Conservation (phyloP, 2,797 vertebrate genomes). For the Glyptemys insculpta region DNA sequence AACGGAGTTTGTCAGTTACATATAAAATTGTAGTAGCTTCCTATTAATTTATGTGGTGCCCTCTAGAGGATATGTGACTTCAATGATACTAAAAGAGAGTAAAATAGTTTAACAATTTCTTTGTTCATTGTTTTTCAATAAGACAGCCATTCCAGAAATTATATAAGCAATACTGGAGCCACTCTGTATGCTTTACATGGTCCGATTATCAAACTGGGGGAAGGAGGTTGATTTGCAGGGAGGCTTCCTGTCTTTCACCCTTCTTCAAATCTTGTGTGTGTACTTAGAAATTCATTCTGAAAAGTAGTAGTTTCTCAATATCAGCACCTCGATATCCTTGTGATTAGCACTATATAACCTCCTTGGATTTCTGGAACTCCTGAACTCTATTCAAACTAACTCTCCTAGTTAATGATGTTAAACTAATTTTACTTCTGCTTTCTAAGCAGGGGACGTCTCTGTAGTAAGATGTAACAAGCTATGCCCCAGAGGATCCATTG, state of each 20-base stretch:
- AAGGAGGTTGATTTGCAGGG: background rate
- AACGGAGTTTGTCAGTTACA: slow-evolving; percentile 23
- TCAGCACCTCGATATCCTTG: background rate
- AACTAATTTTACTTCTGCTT: background rate
- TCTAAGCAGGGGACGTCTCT: background rate
- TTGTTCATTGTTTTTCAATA: slow-evolving; percentile 58
- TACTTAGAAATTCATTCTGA: background rate
- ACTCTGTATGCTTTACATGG: slow-evolving; percentile 24
- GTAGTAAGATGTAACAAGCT: background rate
- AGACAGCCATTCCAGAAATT: slow-evolving; percentile 67
- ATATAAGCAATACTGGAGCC: slow-evolving; percentile 80
- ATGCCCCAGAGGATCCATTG: background rate
- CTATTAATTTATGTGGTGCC: slow-evolving; percentile 74
- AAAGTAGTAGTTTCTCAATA: background rate
- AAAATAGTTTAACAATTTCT: slow-evolving; percentile 68
- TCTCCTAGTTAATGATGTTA: background rate
- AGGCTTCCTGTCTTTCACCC: background rate
- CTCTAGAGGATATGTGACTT: slow-evolving; percentile 70
- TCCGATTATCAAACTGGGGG: background rate
- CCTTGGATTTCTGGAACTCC: background rate
- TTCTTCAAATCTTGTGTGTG: background rate
- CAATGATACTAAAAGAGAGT: slow-evolving; percentile 45
- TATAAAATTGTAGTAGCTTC: slow-evolving; percentile 38
- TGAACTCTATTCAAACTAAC: slow-evolving; percentile 16
- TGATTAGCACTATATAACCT: background rate